Base-by-base conservation (phyloP, 2,113 vertebrate genomes). In the Antidorcas marsupialis region DNA sequence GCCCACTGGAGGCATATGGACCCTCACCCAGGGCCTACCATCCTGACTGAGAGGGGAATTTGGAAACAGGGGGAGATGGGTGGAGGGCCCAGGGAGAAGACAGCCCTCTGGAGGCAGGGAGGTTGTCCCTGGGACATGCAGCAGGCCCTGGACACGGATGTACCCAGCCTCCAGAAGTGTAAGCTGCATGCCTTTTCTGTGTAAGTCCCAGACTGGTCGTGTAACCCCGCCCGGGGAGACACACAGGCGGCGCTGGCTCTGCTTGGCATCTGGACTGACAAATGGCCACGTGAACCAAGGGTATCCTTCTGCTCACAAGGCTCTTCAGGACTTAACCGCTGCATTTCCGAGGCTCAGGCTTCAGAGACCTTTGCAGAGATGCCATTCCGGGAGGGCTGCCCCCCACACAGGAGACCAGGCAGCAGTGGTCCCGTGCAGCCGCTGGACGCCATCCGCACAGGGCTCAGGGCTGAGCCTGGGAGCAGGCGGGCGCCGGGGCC, bases 331-430 rank as follows among this genome's bases (percentile, higher is more conserved):
- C 71, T 33, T 88, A 67, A 53, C 11, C 15, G 6, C 60, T n/a
- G 3, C 13, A 28, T 76, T 25, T 64, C 39, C 25, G 74, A 81
- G 43, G 36, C 88, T 33, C 30, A 45, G 27, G 55, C 53, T 81
- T 50, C 4, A 13, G 23, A 17, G 33, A 12, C 3, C 23, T 27
- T 13, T 5, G 36, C 11, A 36, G 52, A 33, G 9, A 33, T 2
- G 2, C 28, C 0, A 0, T 7, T 33, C 10, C 5, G 6, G 9
- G 57, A 3, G 4, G 4, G 13, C 17, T 2, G 10, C 17, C 3
- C 3, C 50, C 5, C 0, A 0, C 1, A 9, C 27, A 27, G n/a
- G 45, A 36, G 6, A 1, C 2, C 0, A 25, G 67, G 16, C 25
- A 1, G 33, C 19, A 12, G 10, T 6, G 67, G 76, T 27, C 43